Evolutionary conservation across 2,113 vertebrate genomes (phyloP), one percentile per base, ranked within the genome.

Genomic region (Mus pahari): DNA sequence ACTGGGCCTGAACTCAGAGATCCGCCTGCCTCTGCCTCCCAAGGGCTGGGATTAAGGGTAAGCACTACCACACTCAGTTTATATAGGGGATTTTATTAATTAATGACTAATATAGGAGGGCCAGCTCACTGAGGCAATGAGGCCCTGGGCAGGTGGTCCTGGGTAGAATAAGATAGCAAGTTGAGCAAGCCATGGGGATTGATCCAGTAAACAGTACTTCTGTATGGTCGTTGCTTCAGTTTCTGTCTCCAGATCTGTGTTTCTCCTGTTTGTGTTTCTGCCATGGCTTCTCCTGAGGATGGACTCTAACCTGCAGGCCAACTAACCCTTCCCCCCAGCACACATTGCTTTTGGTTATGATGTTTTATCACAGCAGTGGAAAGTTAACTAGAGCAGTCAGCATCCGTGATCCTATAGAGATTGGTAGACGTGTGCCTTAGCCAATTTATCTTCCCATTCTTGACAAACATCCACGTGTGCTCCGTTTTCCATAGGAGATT

Each of bases 401-500:
- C 45, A 55, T 48, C 89, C 89, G 42, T 39, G n/a, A 86, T 70
- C 81, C 39, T 66, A 16, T 78, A 79, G 87, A 89, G 92, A 91
- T 58, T 77, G n/a, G 22, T 84, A 91, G 6, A 45, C 77, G 4
- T 10, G 36, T 75, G 48, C 26, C n/a, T 86, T 89, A 70, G 89
- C 16, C 74, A 64, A 53, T 5, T 31, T 70, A 89, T 9, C 33
- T 71, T 89, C 77, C 17, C 39, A 89, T 71, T 13, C 26, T 90
- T 86, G 77, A 48, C 39, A 87, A 92, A 60, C 24, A 64, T 58
- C 86, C 14, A 26, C 70, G 42, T 86, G 11, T n/a, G 62, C 45
- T 92, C 45, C 92, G 53, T 96, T 71, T 93, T 94, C 68, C n/a
- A 71, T 66, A 91, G 74, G 26, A 45, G 14, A 87, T 81, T 50